Evolutionary conservation across 1,140 invertebrate species (phyloP), one percentile per base, ranked within the genome.

Genomic region (Formica selysi): DNA sequence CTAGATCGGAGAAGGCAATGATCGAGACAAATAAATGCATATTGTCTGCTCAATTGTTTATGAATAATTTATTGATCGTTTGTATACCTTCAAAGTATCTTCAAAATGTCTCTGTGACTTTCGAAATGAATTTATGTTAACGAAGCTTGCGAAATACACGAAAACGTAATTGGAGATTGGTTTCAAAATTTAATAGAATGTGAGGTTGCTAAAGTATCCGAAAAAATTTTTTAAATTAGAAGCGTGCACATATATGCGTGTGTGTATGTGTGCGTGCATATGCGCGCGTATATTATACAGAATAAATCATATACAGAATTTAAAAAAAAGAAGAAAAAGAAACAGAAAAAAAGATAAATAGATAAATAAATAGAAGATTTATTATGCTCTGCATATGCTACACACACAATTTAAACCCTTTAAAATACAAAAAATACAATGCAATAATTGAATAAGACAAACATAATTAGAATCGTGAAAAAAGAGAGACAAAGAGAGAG

Each of bases 51-150:
- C 64, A 19, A 54, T 68, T 59, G 64, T 80, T 80, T 80, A 70
- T 80, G 78, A 80, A 80, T 80, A 68, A 80, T 80, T 80, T 80
- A 80, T 70, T 36, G 22, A 70, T 59, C 36, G 64, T 44, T 59
- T 57, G 16, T 36, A 64, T 4, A 19, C 16, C 16, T 64, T 64
- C 26, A 65, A 80, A 80, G 51, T 16, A 36, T n/a, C 6, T 78
- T 57, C 32, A 19, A 51, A 80, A n/a, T 22, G 44, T 68, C 62
- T 68, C 19, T 38, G 62, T 38, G 36, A 80, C 68, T 80, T 41
- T 36, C 36, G 4, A 57, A 70, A 65, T 8, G 13, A 80, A 70
- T 80, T 80, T 80, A 70, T 59, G 78, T 70, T 70, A 80, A 80
- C 48, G 51, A 57, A 59, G 51, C 38, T 54, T 13, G 51, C 64